Evolutionary conservation across 2,113 vertebrate genomes (phyloP).

Genomic region (Mus musculus): DNA sequence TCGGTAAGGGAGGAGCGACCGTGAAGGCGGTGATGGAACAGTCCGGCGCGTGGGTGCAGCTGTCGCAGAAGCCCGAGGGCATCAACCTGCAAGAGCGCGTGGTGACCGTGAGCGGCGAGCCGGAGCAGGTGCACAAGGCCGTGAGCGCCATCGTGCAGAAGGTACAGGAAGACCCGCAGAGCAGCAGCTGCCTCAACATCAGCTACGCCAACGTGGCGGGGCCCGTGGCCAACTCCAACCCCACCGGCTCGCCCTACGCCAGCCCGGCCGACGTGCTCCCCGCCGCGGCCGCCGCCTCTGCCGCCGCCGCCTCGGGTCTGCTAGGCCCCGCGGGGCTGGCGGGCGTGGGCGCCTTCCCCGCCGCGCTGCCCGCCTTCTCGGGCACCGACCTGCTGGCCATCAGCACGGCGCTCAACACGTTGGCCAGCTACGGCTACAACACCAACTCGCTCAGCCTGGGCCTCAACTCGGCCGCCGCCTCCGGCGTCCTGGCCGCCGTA

Average conservation of each 20-base stretch:
- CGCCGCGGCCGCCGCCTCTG: conserved; percentile 87
- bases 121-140: conserved; percentile 94
- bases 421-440: conserved; percentile 97
- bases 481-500: conserved; percentile 93
- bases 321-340: conserved; percentile 92
- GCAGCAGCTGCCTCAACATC: conserved; percentile 97
- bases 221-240: conserved; percentile 97
- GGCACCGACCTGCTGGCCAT: conserved; percentile 96
- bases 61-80: conserved; percentile 96
- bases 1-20: conserved; percentile 95
- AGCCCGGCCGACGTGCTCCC: conserved; percentile 94
- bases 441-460: conserved; percentile 95
- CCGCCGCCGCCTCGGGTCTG: conserved; percentile 92
- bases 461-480: conserved; percentile 93
- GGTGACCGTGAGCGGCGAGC: conserved; percentile 95
- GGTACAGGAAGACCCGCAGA: conserved; percentile 96
- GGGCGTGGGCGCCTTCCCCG: conserved; percentile 92
- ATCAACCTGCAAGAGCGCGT: conserved; percentile 97
- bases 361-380: conserved; percentile 93
- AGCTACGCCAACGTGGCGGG: conserved; percentile 96
- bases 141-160: conserved; percentile 97
- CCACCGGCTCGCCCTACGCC: conserved; percentile 96
- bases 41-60: conserved; percentile 96
- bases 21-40: conserved; percentile 97
- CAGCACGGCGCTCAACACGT: conserved; percentile 95